Percentiles rank a stretch among this genome's conserved stretches.
These are phyloP conservation scores for Picathartes gymnocephalus DNA, from an alignment of 2,113 vertebrate species.

Conservation along the genomic window DNA sequence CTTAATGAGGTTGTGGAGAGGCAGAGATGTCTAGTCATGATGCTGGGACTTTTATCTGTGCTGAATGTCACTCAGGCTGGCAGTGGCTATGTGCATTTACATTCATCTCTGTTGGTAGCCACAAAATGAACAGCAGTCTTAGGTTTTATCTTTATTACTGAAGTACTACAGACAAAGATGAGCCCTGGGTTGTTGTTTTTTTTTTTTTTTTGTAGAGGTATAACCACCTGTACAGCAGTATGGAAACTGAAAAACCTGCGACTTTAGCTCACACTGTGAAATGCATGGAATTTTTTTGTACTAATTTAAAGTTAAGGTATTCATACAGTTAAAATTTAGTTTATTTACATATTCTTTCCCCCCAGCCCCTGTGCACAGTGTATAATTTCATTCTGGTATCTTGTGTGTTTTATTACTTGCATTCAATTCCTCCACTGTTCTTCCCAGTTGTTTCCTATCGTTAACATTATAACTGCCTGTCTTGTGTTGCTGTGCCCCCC, in stretches of 20 bases:
- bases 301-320: background rate
- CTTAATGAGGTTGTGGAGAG: background rate
- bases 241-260: background rate
- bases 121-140: background rate
- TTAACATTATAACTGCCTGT: background rate
- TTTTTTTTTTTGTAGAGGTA: background rate
- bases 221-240: background rate
- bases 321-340: background rate
- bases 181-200: background rate
- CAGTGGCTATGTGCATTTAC: background rate
- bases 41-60: background rate
- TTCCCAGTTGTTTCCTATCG: background rate
- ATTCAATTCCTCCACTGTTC: background rate
- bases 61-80: background rate
- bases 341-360: background rate
- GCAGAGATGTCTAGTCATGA: background rate
- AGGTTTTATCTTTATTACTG: background rate
- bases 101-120: background rate
- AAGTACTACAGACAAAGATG: background rate
- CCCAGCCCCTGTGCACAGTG: accelerated
- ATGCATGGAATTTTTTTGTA: background rate
- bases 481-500: background rate
- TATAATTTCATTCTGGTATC: background rate
- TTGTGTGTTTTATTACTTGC: background rate
- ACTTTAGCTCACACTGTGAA: background rate